Evolutionary conservation across 2,797 vertebrate species (phyloP).

Genomic region (Hafferia zeledoni): DNA sequence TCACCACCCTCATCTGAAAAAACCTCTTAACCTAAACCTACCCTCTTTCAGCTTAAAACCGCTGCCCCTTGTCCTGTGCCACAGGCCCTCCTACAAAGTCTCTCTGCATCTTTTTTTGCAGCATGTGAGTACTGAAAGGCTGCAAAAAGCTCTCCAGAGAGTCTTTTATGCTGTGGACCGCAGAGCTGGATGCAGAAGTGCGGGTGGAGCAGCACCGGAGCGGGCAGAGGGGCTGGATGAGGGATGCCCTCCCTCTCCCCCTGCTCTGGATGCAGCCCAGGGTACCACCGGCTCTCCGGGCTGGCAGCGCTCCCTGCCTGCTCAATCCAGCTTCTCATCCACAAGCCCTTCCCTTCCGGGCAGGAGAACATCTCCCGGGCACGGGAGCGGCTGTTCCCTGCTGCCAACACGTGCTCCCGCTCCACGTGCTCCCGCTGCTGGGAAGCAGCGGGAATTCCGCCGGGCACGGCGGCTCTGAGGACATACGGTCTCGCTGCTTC

Average conservation of each 20-base stretch:
- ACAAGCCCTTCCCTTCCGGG: fast-evolving
- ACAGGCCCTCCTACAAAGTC: background rate
- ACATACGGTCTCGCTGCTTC: fast-evolving
- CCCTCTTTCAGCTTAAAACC: background rate
- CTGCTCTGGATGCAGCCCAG: background rate
- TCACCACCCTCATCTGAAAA: background rate
- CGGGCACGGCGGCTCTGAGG: background rate
- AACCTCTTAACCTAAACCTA: background rate
- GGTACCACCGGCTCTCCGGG: fast-evolving
- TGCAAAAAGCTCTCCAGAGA: fast-evolving
- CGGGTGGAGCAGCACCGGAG: fast-evolving
- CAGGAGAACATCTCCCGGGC: background rate
- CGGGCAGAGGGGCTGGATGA: fast-evolving
- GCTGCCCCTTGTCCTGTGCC: background rate
- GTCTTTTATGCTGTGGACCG: background rate
- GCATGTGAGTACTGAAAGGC: background rate
- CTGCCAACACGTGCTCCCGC: background rate
- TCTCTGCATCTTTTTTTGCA: background rate
- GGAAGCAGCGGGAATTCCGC: too few species aligned
- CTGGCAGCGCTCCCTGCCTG: fast-evolving
- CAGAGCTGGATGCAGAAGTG: fast-evolving
- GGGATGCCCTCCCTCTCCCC: fast-evolving
- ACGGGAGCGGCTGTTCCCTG: fast-evolving
- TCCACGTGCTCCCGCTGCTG: fast-evolving
- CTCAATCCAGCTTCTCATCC: fast-evolving